Percentiles rank a stretch among this genome's conserved stretches.
These are phyloP conservation scores for Sesia bembeciformis DNA, from an alignment of 2,888 invertebrate genomes.

Conservation along the genomic window DNA sequence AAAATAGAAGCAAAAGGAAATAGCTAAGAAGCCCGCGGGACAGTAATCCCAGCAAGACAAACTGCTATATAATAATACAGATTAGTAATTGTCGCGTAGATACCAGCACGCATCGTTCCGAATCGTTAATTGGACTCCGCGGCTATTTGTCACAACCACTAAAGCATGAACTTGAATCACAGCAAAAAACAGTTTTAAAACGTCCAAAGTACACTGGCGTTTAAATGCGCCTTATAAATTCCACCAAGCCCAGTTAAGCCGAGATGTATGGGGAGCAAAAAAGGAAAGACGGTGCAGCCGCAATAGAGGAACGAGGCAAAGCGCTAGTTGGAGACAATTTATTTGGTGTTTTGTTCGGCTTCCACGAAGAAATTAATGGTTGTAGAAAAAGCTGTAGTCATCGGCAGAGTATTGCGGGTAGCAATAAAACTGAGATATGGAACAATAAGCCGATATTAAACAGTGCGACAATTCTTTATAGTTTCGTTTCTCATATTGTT, in stretches of 20 bases:
- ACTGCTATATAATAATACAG: too few species aligned
- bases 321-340: slow-evolving; percentile 2
- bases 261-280: slow-evolving; percentile 2
- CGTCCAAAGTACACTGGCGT: slow-evolving; percentile 1
- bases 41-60: too few species aligned
- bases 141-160: slow-evolving; percentile 3
- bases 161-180: slow-evolving; percentile 4
- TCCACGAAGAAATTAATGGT: slow-evolving; percentile 8
- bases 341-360: slow-evolving; percentile 9
- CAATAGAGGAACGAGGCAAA: not conserved
- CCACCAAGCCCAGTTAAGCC: slow-evolving; percentile 1
- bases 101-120: not conserved
- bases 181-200: slow-evolving; percentile 2
- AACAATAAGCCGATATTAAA: slow-evolving; percentile 18
- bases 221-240: slow-evolving; percentile 4
- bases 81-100: not conserved
- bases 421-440: slow-evolving; percentile 23
- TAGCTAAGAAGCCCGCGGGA: too few species aligned
- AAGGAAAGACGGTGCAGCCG: not conserved
- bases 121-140: not conserved
- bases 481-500: not conserved
- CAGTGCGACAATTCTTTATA: slow-evolving; percentile 4
- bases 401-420: not conserved
- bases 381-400: slow-evolving; percentile 1
- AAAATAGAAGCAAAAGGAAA: too few species aligned